Evolutionary conservation across 2,113 vertebrate species (phyloP).

Genomic region (Podarcis muralis): DNA sequence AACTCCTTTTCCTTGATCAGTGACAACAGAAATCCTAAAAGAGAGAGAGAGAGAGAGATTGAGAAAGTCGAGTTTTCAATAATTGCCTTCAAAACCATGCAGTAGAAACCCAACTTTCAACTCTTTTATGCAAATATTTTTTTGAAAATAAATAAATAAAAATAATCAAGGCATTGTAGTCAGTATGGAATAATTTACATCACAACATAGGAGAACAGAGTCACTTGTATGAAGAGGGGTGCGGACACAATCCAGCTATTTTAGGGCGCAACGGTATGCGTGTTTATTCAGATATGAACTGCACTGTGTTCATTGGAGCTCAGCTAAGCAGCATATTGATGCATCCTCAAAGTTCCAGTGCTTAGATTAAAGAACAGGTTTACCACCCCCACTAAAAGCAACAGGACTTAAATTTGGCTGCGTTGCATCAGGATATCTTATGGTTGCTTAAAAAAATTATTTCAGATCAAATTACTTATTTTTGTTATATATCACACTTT

Average conservation of each 20-base stretch:
- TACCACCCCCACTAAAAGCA: not conserved
- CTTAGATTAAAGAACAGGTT: not conserved
- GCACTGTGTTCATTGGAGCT: not conserved
- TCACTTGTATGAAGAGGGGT: not conserved
- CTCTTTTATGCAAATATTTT: not conserved
- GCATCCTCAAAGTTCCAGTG: not conserved
- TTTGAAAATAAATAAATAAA: not conserved
- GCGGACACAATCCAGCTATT: not conserved
- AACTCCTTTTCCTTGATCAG: slow-evolving; percentile 1
- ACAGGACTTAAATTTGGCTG: not conserved
- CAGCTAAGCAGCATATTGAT: not conserved
- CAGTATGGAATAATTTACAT: not conserved
- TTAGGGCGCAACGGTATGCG: too few relatives aligned
- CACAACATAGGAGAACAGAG: rapidly evolving
- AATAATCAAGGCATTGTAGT: not conserved
- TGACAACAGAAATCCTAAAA: slow-evolving; percentile 54
- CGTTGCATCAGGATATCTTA: not conserved
- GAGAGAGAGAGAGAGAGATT: not conserved
- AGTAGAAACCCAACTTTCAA: not conserved
- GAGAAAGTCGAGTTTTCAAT: not conserved
- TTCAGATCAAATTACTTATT: not conserved
- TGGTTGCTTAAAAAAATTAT: not conserved
- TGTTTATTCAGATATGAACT: not conserved
- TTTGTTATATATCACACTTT: not conserved
- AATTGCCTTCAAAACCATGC: slow-evolving; percentile 12